Percentiles rank a stretch among this genome's conserved stretches.
Conservation (phyloP, 2,113 vertebrate genomes). For the Panthera tigris region DNA sequence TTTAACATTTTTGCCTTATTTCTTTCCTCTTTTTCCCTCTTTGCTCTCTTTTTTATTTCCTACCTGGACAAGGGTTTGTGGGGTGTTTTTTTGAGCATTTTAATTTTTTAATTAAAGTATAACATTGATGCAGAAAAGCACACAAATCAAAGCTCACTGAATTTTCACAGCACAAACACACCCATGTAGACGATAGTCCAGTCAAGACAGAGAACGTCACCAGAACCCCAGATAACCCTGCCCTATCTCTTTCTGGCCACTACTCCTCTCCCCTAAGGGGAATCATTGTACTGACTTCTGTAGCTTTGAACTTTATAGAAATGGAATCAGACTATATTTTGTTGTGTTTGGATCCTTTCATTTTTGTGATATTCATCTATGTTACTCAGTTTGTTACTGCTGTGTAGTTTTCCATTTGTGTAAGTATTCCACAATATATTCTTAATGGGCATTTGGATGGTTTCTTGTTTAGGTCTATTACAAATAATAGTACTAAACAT, state of each 20-base stretch:
- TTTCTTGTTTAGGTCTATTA: not conserved
- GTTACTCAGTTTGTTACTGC: conserved; percentile 52
- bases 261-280: not conserved
- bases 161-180: not conserved
- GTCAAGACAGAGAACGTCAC: not conserved
- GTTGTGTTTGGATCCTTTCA: conserved; percentile 46
- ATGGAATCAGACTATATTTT: not conserved
- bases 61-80: not conserved
- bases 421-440: not conserved
- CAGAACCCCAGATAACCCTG: not conserved
- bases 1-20: conserved; percentile 72
- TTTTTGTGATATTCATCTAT: conserved; percentile 67
- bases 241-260: not conserved
- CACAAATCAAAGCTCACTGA: not conserved
- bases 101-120: conserved; percentile 45
- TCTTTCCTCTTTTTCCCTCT: not conserved
- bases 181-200: not conserved
- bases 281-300: not conserved
- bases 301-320: not conserved
- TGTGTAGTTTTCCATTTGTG: not conserved
- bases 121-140: not conserved
- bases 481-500: not conserved
- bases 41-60: conserved; percentile 56
- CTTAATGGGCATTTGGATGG: not conserved
- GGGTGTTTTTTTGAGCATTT: conserved; percentile 66